phyloP scores from a whole-genome alignment of 1,140 invertebrate species.

The Rhagoletis pomonella region DNA sequence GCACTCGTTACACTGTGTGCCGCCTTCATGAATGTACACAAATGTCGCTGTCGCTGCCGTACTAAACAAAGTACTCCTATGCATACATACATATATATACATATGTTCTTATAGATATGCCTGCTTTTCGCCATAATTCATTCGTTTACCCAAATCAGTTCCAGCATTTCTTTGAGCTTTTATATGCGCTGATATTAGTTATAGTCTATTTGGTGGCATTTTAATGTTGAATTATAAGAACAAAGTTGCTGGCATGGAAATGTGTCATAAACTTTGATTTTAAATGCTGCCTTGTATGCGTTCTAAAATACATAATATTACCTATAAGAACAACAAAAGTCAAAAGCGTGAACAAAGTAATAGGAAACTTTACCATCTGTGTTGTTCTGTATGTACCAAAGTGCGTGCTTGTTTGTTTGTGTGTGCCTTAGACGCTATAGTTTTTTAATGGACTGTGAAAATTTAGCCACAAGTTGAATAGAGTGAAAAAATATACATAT shows the following conservation, averaged over 20 bases:
- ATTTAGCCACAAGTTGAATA: neutral
- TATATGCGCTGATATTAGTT: constrained; percentile 14
- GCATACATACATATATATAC: too few species aligned
- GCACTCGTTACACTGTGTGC: too few species aligned
- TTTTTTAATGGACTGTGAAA: constrained; percentile 48
- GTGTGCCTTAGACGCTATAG: neutral
- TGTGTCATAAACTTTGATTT: constrained; percentile 47
- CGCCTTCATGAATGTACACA: too few species aligned
- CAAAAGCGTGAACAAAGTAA: neutral
- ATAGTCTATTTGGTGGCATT: constrained; percentile 36
- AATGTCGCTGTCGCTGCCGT: too few species aligned
- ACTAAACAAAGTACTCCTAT: too few species aligned
- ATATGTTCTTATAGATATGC: too few species aligned
- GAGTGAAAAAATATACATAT: neutral
- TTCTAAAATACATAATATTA: constrained; percentile 2
- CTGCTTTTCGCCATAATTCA: neutral
- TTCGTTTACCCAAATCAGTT: neutral
- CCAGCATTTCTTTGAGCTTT: neutral
- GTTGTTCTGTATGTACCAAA: neutral
- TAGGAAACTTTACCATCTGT: neutral
- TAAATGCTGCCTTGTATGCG: neutral
- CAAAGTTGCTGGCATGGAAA: neutral
- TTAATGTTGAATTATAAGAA: constrained; percentile 38
- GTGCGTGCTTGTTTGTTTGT: neutral
- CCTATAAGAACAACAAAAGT: neutral